Evolutionary conservation across 2,113 vertebrate genomes (phyloP), one percentile per base, ranked within the genome.

Genomic region (Brachyhypopomus occidentalis): DNA sequence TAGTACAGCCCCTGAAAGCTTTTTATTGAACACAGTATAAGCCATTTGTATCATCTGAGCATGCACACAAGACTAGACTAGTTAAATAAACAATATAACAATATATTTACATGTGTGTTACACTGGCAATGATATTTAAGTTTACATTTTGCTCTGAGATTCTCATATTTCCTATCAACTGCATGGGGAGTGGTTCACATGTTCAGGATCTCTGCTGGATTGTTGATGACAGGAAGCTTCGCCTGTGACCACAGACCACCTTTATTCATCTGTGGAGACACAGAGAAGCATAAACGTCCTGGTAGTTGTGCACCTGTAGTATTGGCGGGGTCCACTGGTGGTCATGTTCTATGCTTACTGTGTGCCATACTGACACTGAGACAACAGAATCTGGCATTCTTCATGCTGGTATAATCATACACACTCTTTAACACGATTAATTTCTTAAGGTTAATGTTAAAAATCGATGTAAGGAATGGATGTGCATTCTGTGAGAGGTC

Each of bases 281-380:
- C 30, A 72, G 41, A 56, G 11, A 75, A 20, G 25, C 62, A 45
- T 9, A 80, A 80, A 52, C 69, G 72, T 76, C 27, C 16, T 70
- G 64, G 80, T 75, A 75, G 75, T 82, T 85, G 58, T 79, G 55
- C 75, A 70, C 71, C 63, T 75, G 30, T 69, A 52, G 64, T 7
- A 38, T 3, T 4, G 41, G 41, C 41, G 5, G 41, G 9, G 41
- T 8, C 16, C 52, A 48, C 34, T 60, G 70, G 27, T 14, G n/a
- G 56, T 48, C 36, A 27, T 16, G 23, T 64, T 64, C 76, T 52
- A 23, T 52, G 41, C 63, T 69, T 12, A 60, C 63, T 69, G 74
- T 73, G 48, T 30, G 12, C 72, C 58, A 72, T 72, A 80, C 79
- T 63, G 34, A 60, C 59, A 48, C n/a, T 59, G 19, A 22, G 48